These are phyloP conservation scores for Paramacrobiotus metropolitanus DNA, from an alignment of 1,140 invertebrate genomes.

Conservation along the genomic window DNA sequence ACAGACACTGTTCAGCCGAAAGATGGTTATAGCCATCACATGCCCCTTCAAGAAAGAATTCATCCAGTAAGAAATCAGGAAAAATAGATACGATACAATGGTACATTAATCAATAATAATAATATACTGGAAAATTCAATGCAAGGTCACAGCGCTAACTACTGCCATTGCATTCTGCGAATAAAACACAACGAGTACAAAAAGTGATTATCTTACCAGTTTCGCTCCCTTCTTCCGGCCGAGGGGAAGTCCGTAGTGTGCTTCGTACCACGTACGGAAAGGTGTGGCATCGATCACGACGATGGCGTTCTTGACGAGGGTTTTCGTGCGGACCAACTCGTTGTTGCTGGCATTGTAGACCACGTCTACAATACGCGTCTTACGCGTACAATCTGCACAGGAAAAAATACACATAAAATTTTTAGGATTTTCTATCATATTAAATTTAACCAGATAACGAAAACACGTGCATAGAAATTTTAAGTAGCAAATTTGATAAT, in stretches of 20 bases:
- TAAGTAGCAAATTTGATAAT: slow-evolving; percentile 10
- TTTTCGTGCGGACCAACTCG: slow-evolving; percentile 95
- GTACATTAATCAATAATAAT: too few species aligned
- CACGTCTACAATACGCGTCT: slow-evolving; percentile 95
- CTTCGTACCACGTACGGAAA: slow-evolving; percentile 96
- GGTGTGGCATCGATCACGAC: slow-evolving; percentile 92
- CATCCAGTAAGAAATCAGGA: background rate
- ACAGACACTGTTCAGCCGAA: slow-evolving; percentile 13
- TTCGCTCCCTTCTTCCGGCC: slow-evolving; percentile 89
- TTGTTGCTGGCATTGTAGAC: slow-evolving; percentile 99
- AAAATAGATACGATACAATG: too few species aligned
- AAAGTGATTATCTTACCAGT: too few species aligned
- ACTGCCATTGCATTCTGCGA: too few species aligned
- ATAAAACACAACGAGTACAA: too few species aligned
- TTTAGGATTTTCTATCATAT: background rate
- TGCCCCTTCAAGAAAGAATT: background rate
- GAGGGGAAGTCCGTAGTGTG: slow-evolving; percentile 75
- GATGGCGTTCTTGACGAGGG: slow-evolving; percentile 92
- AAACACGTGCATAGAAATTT: too few species aligned
- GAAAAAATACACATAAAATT: slow-evolving; percentile 7
- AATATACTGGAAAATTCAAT: too few species aligned
- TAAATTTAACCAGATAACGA: too few species aligned
- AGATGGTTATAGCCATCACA: slow-evolving; percentile 11
- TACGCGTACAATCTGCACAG: slow-evolving; percentile 45
- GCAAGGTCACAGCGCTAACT: too few species aligned